Conservation (phyloP, 2,113 vertebrate species). For the Eidolon helvum region DNA sequence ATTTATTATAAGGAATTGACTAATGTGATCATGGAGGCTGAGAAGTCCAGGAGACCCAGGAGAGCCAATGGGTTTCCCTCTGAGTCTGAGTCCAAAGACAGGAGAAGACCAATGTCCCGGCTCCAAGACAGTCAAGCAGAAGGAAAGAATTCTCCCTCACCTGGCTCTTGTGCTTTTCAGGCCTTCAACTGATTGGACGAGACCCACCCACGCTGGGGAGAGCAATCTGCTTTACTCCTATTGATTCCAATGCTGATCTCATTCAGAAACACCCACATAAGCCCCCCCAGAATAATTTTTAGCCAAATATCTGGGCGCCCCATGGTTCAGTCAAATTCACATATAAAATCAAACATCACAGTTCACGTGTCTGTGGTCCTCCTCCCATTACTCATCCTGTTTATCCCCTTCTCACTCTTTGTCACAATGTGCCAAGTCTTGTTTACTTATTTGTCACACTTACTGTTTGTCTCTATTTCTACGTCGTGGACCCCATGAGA, state of each 20-base stretch:
- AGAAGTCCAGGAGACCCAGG: not conserved
- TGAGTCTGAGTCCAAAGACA: not conserved
- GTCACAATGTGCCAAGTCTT: not conserved
- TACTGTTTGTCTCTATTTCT: not conserved
- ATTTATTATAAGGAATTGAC: not conserved
- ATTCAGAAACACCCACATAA: not conserved
- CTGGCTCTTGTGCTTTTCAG: not conserved
- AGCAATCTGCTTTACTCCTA: not conserved
- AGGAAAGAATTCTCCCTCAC: not conserved
- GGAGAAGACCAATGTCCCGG: not conserved
- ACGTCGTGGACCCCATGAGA: not conserved
- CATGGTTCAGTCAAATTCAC: not conserved
- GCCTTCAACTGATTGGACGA: not conserved
- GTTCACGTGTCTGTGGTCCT: not conserved
- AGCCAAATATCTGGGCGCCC: not conserved
- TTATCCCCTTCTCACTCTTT: not conserved
- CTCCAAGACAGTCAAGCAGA: not conserved
- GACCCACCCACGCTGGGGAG: not conserved
- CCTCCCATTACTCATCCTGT: not conserved
- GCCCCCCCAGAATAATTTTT: not conserved
- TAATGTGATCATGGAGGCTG: not conserved
- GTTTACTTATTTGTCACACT: not conserved
- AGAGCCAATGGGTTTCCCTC: not conserved
- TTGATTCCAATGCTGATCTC: not conserved
- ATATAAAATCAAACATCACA: not conserved